Base-by-base conservation (phyloP, 2,797 vertebrate genomes). In the Danio choprae region DNA sequence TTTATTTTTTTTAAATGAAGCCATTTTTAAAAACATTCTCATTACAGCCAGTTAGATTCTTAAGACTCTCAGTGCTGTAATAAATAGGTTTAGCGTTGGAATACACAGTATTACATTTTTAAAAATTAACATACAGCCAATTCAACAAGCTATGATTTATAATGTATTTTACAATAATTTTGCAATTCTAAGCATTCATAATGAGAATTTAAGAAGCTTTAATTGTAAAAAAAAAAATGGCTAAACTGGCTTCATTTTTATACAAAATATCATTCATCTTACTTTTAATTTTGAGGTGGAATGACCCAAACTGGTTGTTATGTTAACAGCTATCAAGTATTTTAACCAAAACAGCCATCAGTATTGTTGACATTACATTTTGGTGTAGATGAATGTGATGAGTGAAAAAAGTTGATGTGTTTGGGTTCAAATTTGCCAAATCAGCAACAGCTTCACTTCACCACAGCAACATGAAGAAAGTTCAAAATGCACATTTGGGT, bases 401-500 rank as follows among this genome's bases (percentile, higher is more conserved):
- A 77, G 8, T 46, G 20, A 68, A n/a, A 29, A 29, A 76, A 64
- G 12, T 7, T 0, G 8, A 65, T 43, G 74, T 15, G 18, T 51
- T 63, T 75, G 60, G 13, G 18, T 22, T 60, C 0, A 38, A 10
- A 36, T 40, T 62, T 60, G 38, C 9, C 15, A 40, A n/a, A 62
- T 22, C 7, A 74, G 44, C 44, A 62, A 60, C 16, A 48, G 43
- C 7, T 60, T 74, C 16, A 46, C 18, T 29, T 75, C 11, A 41
- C 12, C 58, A 60, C 7, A 50, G 29, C 69, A 71, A 46, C 15
- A 58, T 75, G 29, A 43, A 77, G 41, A 58, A 67, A 44, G 18
- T 44, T 50, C 0, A 77, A 29, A 67, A 56, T 38, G 53, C 41
- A 77, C 20, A 67, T 44, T 67, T 46, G 36, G 20, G 46, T 46